Base-by-base conservation (phyloP, 2,113 vertebrate genomes). In the Trinectes maculatus region DNA sequence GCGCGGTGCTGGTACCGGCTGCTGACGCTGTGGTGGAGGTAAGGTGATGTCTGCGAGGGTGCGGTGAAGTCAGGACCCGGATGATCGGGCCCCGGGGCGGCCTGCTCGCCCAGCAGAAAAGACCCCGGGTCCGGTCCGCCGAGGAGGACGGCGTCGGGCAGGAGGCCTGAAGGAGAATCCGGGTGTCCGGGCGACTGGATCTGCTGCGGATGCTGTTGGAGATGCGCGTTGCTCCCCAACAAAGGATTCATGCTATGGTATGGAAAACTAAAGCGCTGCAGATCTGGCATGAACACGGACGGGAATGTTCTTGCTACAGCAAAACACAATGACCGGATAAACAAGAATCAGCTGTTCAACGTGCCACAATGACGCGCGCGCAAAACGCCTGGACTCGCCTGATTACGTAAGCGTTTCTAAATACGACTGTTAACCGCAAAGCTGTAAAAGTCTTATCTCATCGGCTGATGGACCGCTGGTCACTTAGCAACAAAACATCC, bases 241-340 rank as follows among this genome's bases (percentile, higher is more conserved):
- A 95, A 90, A 87, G 95, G 95, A 92, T 96, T 96, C 96, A 98
- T 98, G 90, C 91, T 93, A 89, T 88, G 88, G 84, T 88, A 88
- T 53, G 90, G 88, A 71, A 94, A 93, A 86, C 89, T 93, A 55
- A 92, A 92, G 62, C 92, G 93, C 91, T 93, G 91, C 91, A 93
- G 84, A 92, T 93, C 92, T 87, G 92, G 92, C 93, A 94, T 93
- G 89, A 93, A 93, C 85, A 86, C 89, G 61, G 80, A 83, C 85
- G 53, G 81, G 46, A 77, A 78, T 59, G 10, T 43, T 73, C 83
- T 80, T 24, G 25, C 63, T 86, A 40, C 21, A 65, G 34, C 75
- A 74, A 56, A 88, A 81, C 44, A 61, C 6, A 58, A 62, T 12
- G 12, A 64, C 3, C 34, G 25, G 22, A 43, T 67, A 16, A 69